Conservation (phyloP, 2,888 invertebrate species). For the Metacarcinus magister region DNA sequence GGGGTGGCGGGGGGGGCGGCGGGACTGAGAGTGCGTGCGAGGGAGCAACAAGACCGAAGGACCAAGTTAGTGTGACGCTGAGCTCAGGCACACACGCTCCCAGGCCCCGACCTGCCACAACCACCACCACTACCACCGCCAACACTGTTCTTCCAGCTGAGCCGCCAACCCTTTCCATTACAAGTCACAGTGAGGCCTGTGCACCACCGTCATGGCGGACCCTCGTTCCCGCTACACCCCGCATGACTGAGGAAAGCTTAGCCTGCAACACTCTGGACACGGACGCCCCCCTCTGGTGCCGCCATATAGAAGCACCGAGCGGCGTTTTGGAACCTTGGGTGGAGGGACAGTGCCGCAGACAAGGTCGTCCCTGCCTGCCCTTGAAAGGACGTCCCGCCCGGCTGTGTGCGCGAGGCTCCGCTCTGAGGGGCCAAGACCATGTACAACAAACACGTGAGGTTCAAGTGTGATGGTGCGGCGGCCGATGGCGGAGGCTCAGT, state of each 20-base stretch:
- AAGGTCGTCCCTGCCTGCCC: background rate
- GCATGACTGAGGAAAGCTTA: background rate
- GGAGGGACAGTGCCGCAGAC: background rate
- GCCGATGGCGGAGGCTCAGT: background rate
- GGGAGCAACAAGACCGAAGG: conserved; percentile 36
- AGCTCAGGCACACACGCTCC: background rate
- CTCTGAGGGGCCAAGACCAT: background rate
- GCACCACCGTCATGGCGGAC: background rate
- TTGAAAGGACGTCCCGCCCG: background rate
- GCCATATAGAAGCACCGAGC: background rate
- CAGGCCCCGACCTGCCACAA: conserved; percentile 38
- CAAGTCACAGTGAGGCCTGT: background rate
- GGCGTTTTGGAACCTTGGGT: background rate
- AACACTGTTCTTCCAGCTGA: background rate
- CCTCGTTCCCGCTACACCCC: background rate
- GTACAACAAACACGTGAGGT: conserved; percentile 47
- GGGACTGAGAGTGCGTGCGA: conserved; percentile 19
- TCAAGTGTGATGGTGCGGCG: conserved; percentile 2
- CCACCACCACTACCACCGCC: conserved; percentile 33
- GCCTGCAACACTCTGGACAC: background rate
- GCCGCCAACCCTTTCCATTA: background rate
- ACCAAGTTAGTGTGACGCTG: conserved; percentile 43
- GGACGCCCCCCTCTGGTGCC: background rate
- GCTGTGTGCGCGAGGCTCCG: background rate
- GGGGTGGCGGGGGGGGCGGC: background rate